These are phyloP conservation scores for Anser brachyrhynchus DNA, from an alignment of 2,113 vertebrate species.

Conservation along the genomic window DNA sequence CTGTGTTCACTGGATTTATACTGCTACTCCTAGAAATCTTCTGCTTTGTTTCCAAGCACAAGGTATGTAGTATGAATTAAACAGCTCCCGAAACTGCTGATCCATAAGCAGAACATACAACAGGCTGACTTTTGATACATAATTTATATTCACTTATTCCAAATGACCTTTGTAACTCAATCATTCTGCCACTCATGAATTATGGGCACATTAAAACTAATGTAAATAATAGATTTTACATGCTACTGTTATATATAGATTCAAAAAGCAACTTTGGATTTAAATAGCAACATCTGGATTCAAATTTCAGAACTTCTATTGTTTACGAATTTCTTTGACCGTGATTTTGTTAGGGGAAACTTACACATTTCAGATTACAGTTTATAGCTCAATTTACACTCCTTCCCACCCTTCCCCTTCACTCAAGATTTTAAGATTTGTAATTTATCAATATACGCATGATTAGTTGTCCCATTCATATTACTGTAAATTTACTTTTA, in stretches of 20 bases:
- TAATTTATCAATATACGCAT: not conserved
- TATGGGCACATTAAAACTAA: not conserved
- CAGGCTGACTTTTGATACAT: not conserved
- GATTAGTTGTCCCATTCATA: not conserved
- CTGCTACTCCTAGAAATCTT: not conserved
- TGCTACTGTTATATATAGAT: not conserved
- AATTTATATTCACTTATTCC: not conserved
- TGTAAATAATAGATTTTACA: not conserved
- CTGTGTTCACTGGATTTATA: not conserved
- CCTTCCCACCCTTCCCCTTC: accelerated
- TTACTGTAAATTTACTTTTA: not conserved
- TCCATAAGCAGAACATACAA: not conserved
- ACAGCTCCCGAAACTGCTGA: not conserved
- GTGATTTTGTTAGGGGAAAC: not conserved
- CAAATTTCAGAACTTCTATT: not conserved
- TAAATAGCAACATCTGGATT: not conserved
- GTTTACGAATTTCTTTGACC: not conserved
- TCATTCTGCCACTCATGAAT: not conserved
- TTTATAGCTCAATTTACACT: not conserved
- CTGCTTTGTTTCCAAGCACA: not conserved
- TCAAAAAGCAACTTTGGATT: not conserved
- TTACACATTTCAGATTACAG: not conserved
- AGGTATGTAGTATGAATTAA: not conserved
- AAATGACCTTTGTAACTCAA: not conserved
- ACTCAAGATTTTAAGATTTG: not conserved